Percentiles rank a stretch among this genome's conserved stretches.
phyloP scores from a whole-genome alignment of 2,888 invertebrate genomes.

The Anthrax anthrax region DNA sequence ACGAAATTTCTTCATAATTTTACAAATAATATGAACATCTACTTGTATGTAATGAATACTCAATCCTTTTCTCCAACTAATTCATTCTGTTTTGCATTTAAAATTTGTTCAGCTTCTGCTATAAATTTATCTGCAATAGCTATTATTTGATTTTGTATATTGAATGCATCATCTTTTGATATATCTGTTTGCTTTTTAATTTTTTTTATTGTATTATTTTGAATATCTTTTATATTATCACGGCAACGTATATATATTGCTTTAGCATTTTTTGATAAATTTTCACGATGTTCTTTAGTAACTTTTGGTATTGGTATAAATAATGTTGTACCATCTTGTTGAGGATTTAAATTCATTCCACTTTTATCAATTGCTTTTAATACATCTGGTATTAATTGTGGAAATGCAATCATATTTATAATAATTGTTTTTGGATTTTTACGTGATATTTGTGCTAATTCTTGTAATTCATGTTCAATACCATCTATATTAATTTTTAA shows the following conservation, averaged over 20 bases:
- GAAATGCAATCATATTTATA: conserved; percentile 69
- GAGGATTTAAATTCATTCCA: conserved; percentile 84
- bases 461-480: conserved; percentile 67
- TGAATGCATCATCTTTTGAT: conserved; percentile 53
- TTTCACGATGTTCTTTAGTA: conserved; percentile 84
- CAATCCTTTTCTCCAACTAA: conserved; percentile 41
- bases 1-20: too few species aligned
- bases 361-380: conserved; percentile 61
- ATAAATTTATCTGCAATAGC: conserved; percentile 54
- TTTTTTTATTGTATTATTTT: conserved; percentile 55
- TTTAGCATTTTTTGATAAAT: conserved; percentile 77
- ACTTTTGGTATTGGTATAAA: conserved; percentile 84
- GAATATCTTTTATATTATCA: conserved; percentile 58
- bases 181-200: conserved; percentile 54
- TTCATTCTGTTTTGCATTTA: conserved; percentile 59
- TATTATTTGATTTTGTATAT: conserved; percentile 53
- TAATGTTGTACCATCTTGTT: conserved; percentile 84
- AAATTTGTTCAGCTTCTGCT: conserved; percentile 46
- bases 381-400: conserved; percentile 71
- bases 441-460: conserved; percentile 72
- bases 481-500: conserved; percentile 62
- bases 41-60: too few species aligned
- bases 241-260: conserved; percentile 62
- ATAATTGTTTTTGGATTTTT: conserved; percentile 79
- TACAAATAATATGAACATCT: too few species aligned